Conservation (phyloP, 2,888 invertebrate species). For the Leptothorax acervorum region DNA sequence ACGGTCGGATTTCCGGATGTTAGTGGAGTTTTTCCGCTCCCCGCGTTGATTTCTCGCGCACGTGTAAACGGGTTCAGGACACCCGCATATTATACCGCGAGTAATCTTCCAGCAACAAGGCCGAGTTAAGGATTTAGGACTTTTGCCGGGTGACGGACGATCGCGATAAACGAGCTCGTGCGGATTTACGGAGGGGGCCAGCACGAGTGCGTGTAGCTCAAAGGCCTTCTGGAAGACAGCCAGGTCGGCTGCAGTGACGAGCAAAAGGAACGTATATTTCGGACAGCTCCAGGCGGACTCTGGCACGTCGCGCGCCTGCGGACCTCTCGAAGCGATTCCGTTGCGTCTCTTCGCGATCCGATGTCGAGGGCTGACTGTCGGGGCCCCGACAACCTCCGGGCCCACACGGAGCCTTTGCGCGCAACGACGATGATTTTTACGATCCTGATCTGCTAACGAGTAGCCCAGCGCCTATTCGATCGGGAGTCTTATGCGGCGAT, state of each 20-base stretch:
- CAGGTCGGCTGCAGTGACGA: constrained; percentile 51
- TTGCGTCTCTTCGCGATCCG: constrained; percentile 43
- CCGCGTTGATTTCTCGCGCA: constrained; percentile 33
- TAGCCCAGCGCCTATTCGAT: constrained; percentile 77
- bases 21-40: background rate
- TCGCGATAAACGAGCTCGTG: constrained; percentile 73
- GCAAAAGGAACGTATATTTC: constrained; percentile 66
- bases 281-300: constrained; percentile 66
- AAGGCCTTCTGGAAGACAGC: constrained; percentile 7
- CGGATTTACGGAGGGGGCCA: constrained; percentile 69
- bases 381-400: constrained; percentile 57
- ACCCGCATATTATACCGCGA: constrained; percentile 43
- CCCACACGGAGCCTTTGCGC: constrained; percentile 43
- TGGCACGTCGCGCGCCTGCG: constrained; percentile 42
- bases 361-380: constrained; percentile 58
- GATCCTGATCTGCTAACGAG: constrained; percentile 83
- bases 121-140: constrained; percentile 63
- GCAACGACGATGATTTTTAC: constrained; percentile 81
- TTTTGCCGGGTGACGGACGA: constrained; percentile 58
- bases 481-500: constrained; percentile 82
- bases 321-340: constrained; percentile 9
- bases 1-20: constrained; percentile 16
- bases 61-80: constrained; percentile 55
- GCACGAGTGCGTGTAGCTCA: constrained; percentile 39
- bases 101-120: constrained; percentile 65